A percentile compares a stretch with the other conserved stretches of the same genome.
Evolutionary conservation across 2,888 invertebrate genomes (phyloP).

Genomic region (Smittia sp.): DNA sequence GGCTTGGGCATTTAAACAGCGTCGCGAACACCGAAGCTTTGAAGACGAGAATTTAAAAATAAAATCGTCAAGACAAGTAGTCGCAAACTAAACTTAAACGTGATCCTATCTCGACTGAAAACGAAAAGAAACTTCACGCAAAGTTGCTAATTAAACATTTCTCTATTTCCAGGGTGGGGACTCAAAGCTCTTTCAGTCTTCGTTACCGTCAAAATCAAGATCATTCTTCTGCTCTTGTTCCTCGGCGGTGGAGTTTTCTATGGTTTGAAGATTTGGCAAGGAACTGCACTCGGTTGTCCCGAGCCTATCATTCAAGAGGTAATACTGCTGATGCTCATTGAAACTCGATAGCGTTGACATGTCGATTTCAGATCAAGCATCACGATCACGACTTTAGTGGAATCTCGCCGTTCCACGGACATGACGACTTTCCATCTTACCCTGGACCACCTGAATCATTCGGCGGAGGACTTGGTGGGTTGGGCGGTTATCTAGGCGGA

Average conservation of each 20-base stretch:
- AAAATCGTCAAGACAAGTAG: neutral
- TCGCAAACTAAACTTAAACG: neutral
- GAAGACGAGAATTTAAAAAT: neutral
- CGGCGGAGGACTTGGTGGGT: neutral
- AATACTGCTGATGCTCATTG: too few relatives aligned
- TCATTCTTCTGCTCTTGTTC: conserved; percentile 32
- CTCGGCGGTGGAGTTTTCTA: conserved; percentile 34
- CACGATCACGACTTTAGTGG: neutral
- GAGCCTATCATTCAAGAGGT: conserved; percentile 37
- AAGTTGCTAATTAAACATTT: neutral
- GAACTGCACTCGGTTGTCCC: conserved; percentile 32
- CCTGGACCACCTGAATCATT: conserved; percentile 1
- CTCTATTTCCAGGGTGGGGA: conserved; percentile 34
- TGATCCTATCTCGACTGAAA: too few relatives aligned
- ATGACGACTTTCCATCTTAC: neutral
- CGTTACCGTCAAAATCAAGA: conserved; percentile 28
- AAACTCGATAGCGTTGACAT: too few relatives aligned
- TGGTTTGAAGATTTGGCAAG: conserved; percentile 40
- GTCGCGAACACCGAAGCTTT: neutral
- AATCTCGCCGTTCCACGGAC: conserved; percentile 15
- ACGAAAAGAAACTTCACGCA: neutral
- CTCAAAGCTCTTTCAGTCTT: conserved; percentile 31
- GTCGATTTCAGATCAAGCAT: too few relatives aligned
- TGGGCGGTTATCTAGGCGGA: neutral
- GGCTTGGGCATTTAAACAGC: conserved; percentile 49